A percentile compares a stretch with the other conserved stretches of the same genome.
phyloP scores from a whole-genome alignment of 92 coral and sea anemone genomes.

The Phenganax stokvisi region DNA sequence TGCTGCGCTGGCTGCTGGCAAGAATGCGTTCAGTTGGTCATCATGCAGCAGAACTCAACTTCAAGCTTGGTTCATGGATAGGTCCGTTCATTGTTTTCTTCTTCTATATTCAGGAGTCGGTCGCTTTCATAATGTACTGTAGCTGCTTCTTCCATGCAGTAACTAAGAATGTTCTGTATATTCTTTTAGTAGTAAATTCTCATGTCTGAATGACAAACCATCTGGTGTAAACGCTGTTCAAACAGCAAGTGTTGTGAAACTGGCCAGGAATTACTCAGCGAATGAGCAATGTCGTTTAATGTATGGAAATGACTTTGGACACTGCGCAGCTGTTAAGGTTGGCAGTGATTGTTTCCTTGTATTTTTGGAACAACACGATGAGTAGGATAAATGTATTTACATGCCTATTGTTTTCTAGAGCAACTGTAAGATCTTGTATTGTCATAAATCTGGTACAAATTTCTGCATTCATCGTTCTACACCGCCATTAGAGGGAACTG shows the following conservation, averaged over 20 bases:
- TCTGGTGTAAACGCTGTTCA: constrained; percentile 38
- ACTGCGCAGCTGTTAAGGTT: constrained; percentile 65
- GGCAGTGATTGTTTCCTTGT: constrained; percentile 2
- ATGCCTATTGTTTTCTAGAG: constrained; percentile 9
- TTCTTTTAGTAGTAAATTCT: constrained; percentile 24
- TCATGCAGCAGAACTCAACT: constrained; percentile 50
- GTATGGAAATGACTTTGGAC: constrained; percentile 50
- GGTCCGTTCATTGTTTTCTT: neutral
- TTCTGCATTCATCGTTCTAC: constrained; percentile 51
- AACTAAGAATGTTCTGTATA: neutral
- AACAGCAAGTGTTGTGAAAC: neutral
- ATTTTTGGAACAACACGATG: too few species aligned
- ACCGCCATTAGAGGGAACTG: constrained; percentile 86
- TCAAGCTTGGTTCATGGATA: constrained; percentile 17
- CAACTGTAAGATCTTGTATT: constrained; percentile 50
- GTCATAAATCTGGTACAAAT: constrained; percentile 41
- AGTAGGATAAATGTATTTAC: too few species aligned
- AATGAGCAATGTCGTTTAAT: constrained; percentile 64
- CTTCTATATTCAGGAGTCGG: too few species aligned
- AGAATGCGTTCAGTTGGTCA: constrained; percentile 73
- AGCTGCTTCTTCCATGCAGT: neutral
- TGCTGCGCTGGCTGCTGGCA: constrained; percentile 50
- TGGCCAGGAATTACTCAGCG: constrained; percentile 31
- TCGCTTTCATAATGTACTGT: neutral
- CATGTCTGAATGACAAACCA: constrained; percentile 64